These are phyloP conservation scores for Periophthalmodon schlosseri DNA, from an alignment of 2,113 vertebrate species.

Conservation along the genomic window DNA sequence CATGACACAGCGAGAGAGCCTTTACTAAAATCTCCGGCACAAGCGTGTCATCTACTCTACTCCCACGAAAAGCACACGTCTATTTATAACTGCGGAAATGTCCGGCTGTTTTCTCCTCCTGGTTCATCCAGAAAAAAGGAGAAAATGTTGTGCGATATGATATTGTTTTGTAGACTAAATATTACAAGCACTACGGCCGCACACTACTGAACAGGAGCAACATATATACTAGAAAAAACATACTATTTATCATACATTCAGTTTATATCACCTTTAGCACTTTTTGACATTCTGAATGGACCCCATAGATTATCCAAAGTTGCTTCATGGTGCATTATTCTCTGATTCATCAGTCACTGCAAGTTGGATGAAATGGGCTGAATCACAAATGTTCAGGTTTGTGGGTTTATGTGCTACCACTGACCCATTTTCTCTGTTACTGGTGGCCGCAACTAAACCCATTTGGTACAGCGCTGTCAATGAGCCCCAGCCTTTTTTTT, in stretches of 20 bases:
- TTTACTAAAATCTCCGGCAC: neutral
- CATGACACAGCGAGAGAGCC: slow-evolving; percentile 27
- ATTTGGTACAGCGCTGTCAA: neutral
- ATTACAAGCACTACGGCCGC: no score
- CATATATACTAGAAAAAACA: no score
- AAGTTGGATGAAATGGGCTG: no score
- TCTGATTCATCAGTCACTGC: no score
- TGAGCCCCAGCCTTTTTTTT: neutral
- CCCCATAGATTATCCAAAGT: neutral
- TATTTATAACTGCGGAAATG: slow-evolving; percentile 7
- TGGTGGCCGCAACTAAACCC: neutral
- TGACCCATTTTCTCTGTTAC: no score
- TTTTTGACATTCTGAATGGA: no score
- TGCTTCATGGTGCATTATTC: neutral
- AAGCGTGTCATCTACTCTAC: neutral
- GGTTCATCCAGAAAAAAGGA: neutral
- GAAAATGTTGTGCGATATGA: neutral
- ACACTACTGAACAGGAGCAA: neutral
- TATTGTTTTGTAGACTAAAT: neutral
- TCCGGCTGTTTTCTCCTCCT: neutral
- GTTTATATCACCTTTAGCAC: neutral
- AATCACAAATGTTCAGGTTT: no score
- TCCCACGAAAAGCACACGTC: neutral
- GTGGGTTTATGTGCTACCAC: no score
- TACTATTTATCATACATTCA: neutral